Conservation (phyloP, 2,888 invertebrate species). For the Cerastis leucographa region DNA sequence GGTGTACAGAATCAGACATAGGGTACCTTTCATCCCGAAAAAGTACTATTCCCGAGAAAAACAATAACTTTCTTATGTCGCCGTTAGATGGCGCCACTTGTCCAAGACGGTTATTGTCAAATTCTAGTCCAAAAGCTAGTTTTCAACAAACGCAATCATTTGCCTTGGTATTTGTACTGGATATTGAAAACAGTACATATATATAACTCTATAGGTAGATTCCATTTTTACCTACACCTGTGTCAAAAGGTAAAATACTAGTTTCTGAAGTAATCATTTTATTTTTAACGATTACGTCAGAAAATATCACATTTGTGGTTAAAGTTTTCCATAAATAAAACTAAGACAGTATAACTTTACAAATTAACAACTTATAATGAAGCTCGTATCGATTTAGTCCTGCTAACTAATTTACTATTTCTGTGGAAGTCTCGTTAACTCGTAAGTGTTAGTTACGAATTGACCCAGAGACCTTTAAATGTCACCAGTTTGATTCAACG, state of each 20-base stretch:
- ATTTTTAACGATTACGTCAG: not conserved
- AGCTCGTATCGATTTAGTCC: conserved; percentile 7
- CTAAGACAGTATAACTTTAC: not conserved
- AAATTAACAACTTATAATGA: conserved; percentile 23
- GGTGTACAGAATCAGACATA: no score
- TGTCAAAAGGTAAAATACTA: not conserved
- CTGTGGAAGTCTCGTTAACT: conserved; percentile 19
- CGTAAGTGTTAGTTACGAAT: conserved; percentile 13
- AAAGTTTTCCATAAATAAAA: not conserved
- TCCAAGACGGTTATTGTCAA: no score
- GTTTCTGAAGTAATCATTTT: not conserved
- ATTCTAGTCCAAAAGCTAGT: no score
- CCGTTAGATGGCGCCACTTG: no score
- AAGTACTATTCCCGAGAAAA: no score
- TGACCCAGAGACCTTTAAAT: conserved; percentile 45
- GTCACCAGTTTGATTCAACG: conserved; percentile 27
- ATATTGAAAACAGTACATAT: not conserved
- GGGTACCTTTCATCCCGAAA: no score
- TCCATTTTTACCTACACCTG: no score
- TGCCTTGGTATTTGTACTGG: not conserved
- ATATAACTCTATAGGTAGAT: not conserved
- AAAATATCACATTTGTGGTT: not conserved
- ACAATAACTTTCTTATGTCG: no score
- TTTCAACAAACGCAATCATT: not conserved
- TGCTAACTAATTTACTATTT: conserved; percentile 27